These are phyloP conservation scores for Galleria mellonella DNA, from an alignment of 1,140 invertebrate genomes.

Conservation along the genomic window DNA sequence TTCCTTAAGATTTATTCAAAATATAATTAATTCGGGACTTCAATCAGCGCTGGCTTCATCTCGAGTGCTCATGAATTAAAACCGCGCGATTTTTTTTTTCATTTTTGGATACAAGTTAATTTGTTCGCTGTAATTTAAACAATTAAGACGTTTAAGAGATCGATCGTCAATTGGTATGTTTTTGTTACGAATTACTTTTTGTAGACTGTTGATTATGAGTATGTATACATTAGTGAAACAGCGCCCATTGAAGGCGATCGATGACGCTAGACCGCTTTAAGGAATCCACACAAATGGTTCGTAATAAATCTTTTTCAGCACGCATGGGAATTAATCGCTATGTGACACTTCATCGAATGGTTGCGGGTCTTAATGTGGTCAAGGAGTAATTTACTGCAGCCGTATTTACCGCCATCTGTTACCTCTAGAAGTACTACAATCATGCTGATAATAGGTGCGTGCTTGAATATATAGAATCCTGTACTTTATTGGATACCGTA, in stretches of 20 bases:
- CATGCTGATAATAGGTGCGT: no score
- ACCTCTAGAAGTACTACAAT: constrained; percentile 4
- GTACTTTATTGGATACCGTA: no score
- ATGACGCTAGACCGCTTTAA: constrained; percentile 19
- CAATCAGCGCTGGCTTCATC: constrained; percentile 44
- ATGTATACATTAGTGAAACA: not conserved
- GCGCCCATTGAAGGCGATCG: constrained; percentile 19
- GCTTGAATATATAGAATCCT: no score
- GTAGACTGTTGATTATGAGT: no score
- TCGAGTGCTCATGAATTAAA: constrained; percentile 59
- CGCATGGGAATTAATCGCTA: constrained; percentile 47
- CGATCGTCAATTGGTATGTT: constrained; percentile 1
- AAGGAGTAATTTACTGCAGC: constrained; percentile 34
- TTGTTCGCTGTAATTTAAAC: constrained; percentile 59
- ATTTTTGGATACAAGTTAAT: constrained; percentile 55
- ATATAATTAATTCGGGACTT: constrained; percentile 55
- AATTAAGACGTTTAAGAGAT: constrained; percentile 27
- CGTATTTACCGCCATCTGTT: constrained; percentile 13
- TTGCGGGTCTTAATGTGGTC: constrained; percentile 23
- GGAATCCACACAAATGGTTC: constrained; percentile 43
- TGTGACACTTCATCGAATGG: constrained; percentile 12
- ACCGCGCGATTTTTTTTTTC: constrained; percentile 36
- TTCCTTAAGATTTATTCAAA: constrained; percentile 46
- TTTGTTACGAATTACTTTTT: constrained; percentile 1
- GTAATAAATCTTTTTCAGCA: constrained; percentile 51